Evolutionary conservation across 2,797 vertebrate species (phyloP).

Genomic region (Leptoclinus maculatus): DNA sequence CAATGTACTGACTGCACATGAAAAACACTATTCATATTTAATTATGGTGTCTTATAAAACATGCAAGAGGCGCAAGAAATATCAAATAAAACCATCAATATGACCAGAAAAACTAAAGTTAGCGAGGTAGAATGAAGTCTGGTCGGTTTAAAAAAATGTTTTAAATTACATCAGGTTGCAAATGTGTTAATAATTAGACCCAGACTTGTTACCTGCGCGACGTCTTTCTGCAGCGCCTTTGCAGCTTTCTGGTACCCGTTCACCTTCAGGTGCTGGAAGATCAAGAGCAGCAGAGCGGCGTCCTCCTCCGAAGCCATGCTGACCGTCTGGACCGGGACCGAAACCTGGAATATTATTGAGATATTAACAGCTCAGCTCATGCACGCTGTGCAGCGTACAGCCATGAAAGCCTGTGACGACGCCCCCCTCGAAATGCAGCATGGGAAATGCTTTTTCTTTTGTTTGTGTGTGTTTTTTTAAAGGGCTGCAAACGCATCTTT

Average conservation of each 20-base stretch:
- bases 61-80: neutral
- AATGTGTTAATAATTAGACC: fast-evolving
- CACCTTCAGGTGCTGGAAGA: constrained; percentile 76
- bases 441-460: constrained; percentile 57
- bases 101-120: fast-evolving
- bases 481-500: neutral
- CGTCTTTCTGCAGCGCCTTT: constrained; percentile 68
- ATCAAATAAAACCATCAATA: neutral
- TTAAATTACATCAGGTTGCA: neutral
- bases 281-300: constrained; percentile 67
- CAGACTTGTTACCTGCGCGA: constrained; percentile 67
- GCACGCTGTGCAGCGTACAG: constrained; percentile 46
- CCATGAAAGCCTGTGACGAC: constrained; percentile 30
- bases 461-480: neutral
- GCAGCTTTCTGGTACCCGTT: constrained; percentile 76
- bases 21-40: constrained; percentile 35
- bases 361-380: constrained; percentile 44
- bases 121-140: fast-evolving
- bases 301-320: constrained; percentile 66
- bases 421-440: constrained; percentile 64
- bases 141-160: no score
- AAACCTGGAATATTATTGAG: constrained; percentile 4
- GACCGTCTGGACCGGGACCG: fast-evolving
- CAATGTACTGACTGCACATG: neutral
- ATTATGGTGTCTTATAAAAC: constrained; percentile 37